phyloP scores from a whole-genome alignment of 2,888 invertebrate genomes.

The Stenolophus ochropezus region DNA sequence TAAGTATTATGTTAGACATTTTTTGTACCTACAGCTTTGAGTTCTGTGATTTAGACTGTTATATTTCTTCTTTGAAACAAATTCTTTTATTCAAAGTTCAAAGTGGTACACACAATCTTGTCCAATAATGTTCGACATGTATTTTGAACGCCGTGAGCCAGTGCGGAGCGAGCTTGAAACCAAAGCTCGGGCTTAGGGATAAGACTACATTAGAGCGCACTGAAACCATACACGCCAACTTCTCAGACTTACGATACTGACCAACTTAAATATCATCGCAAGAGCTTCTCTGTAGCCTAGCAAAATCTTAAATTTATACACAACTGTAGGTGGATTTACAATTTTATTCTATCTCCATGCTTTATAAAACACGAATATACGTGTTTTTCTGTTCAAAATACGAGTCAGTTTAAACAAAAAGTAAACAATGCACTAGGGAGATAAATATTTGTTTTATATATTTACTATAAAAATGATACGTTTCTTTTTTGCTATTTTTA shows the following conservation, averaged over 20 bases:
- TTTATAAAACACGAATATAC: background rate
- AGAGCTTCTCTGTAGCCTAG: background rate
- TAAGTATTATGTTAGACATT: no score
- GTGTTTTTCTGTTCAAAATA: background rate
- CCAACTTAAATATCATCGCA: conserved; percentile 16
- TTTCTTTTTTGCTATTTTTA: background rate
- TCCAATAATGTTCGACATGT: conserved; percentile 44
- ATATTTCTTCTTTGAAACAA: background rate
- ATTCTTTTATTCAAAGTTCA: conserved; percentile 39
- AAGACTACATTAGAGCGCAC: conserved; percentile 31
- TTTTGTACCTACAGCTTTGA: no score
- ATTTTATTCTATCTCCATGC: conserved; percentile 1
- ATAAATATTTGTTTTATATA: conserved; percentile 8
- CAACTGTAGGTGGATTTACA: conserved; percentile 1
- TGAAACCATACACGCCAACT: conserved; percentile 18
- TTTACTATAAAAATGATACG: background rate
- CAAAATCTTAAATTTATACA: conserved; percentile 7
- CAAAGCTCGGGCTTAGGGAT: conserved; percentile 28
- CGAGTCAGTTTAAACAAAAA: background rate
- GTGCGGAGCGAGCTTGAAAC: conserved; percentile 22
- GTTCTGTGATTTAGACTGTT: conserved; percentile 3
- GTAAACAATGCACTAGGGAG: background rate
- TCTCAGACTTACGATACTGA: conserved; percentile 26
- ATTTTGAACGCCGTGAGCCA: conserved; percentile 13
- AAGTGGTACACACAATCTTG: conserved; percentile 28